Evolutionary conservation across 2,113 vertebrate species (phyloP).

Genomic region (Tragelaphus strepsiceros): DNA sequence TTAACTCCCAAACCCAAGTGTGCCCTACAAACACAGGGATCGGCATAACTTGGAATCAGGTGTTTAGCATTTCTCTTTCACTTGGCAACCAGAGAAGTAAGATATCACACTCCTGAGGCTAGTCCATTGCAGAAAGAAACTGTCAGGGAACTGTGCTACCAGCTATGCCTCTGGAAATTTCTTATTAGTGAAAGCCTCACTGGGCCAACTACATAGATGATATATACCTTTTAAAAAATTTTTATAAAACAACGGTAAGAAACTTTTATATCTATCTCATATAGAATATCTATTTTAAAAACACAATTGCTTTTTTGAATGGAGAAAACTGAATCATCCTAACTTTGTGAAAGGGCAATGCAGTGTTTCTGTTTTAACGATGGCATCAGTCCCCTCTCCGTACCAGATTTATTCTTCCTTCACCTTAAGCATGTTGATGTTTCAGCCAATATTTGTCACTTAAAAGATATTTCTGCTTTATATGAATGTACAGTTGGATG

Average conservation of each 20-base stretch:
- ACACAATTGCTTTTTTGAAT: neutral
- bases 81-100: neutral
- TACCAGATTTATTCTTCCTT: neutral
- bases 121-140: neutral
- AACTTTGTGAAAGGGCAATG: neutral
- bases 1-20: fast-evolving
- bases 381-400: neutral
- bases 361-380: conserved; percentile 3
- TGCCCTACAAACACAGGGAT: neutral
- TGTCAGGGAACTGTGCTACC: neutral
- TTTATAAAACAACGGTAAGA: conserved; percentile 11
- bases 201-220: neutral
- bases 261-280: neutral
- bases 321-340: neutral
- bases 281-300: conserved; percentile 9
- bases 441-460: neutral
- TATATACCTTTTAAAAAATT: neutral
- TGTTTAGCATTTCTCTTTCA: neutral
- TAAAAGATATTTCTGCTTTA: neutral
- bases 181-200: neutral
- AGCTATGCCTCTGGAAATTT: conserved; percentile 20
- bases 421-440: neutral
- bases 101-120: neutral
- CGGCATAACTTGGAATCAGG: neutral
- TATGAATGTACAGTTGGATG: neutral